A percentile compares a stretch with the other conserved stretches of the same genome.
phyloP scores from a whole-genome alignment of 1,140 invertebrate species.

The Diuraphis noxia region DNA sequence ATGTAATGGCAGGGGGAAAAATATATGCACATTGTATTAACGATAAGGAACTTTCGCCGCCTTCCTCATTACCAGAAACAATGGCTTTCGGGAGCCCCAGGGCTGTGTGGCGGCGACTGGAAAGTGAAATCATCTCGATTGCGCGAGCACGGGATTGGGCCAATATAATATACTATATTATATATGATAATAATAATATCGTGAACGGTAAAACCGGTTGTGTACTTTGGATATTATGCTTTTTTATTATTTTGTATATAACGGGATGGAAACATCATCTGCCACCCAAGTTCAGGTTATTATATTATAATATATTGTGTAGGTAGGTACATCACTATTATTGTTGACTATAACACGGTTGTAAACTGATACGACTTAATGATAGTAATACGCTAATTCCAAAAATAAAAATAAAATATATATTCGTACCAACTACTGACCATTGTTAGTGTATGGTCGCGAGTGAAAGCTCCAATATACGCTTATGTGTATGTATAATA shows the following conservation, averaged over 20 bases:
- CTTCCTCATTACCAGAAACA: slow-evolving; percentile 46
- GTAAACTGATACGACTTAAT: not conserved
- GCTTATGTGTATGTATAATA: not conserved
- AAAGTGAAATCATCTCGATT: slow-evolving; percentile 45
- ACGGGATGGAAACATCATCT: slow-evolving; percentile 31
- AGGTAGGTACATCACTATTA: not conserved
- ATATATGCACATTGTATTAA: not conserved
- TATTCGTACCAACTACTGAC: not conserved
- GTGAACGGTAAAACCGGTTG: slow-evolving; percentile 39
- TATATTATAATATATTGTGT: not conserved
- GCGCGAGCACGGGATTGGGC: not conserved
- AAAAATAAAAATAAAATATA: slow-evolving; percentile 1
- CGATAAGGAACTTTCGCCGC: slow-evolving; percentile 28
- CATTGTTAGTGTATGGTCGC: not conserved
- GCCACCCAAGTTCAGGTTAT: not conserved
- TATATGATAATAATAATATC: not conserved
- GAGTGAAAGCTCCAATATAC: slow-evolving; percentile 22
- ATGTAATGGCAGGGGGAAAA: not conserved
- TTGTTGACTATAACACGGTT: not conserved
- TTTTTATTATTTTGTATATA: slow-evolving; percentile 9
- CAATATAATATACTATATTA: slow-evolving; percentile 1
- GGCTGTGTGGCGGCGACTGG: not conserved
- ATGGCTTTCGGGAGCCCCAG: slow-evolving; percentile 42
- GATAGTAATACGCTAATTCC: not conserved
- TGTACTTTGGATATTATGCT: not conserved